Evolutionary conservation across 2,113 vertebrate genomes (phyloP).

Genomic region (Smithornis capensis): DNA sequence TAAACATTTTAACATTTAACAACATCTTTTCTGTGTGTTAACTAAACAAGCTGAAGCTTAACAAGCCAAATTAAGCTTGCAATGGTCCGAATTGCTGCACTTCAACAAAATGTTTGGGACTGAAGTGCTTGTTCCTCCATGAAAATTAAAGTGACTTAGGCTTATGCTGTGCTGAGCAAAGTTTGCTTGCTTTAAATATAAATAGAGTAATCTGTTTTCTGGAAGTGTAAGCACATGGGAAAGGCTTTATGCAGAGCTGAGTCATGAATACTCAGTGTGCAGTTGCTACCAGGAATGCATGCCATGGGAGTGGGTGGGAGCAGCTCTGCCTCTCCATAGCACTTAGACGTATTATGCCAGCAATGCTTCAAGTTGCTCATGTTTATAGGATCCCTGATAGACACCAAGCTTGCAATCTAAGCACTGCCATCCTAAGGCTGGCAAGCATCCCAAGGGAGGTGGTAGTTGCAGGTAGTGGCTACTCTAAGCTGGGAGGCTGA

Average conservation of each 20-base stretch:
- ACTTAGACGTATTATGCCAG: rapidly evolving
- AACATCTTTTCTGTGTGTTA: neutral
- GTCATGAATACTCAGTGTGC: neutral
- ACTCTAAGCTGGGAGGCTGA: neutral
- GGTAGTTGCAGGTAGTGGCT: neutral
- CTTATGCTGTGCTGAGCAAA: neutral
- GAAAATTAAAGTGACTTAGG: neutral
- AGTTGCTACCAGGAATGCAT: rapidly evolving
- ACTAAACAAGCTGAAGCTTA: neutral
- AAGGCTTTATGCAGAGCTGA: neutral
- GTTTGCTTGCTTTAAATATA: neutral
- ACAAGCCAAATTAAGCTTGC: neutral
- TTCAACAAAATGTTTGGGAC: neutral
- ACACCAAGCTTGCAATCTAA: neutral
- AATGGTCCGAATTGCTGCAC: neutral
- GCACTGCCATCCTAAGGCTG: neutral
- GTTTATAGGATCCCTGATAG: neutral
- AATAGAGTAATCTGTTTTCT: neutral
- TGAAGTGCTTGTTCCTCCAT: neutral
- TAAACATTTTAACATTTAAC: neutral
- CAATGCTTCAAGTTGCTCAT: neutral
- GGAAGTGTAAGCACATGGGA: neutral
- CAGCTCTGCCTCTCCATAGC: neutral
- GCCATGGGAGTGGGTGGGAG: rapidly evolving
- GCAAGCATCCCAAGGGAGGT: neutral